phyloP scores from a whole-genome alignment of 92 coral and sea anemone genomes.

The Parazoanthus darwini region DNA sequence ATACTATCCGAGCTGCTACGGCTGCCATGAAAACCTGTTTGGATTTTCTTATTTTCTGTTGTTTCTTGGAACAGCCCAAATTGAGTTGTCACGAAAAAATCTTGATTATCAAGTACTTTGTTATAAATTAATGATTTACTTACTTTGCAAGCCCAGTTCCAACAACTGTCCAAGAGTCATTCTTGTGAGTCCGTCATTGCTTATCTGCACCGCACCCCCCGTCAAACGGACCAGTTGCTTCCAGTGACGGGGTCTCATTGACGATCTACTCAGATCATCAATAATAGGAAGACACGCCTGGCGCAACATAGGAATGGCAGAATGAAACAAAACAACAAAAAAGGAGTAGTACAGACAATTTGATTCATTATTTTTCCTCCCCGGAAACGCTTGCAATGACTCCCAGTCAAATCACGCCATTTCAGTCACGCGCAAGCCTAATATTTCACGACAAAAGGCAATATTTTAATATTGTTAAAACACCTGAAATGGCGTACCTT shows the following conservation, averaged over 20 bases:
- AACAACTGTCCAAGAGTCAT: constrained; percentile 97
- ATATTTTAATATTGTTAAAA: too few relatives aligned
- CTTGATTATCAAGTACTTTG: background rate
- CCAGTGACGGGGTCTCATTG: constrained; percentile 99
- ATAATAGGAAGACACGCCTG: constrained; percentile 96
- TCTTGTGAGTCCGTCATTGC: constrained; percentile 94
- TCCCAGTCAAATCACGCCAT: too few relatives aligned
- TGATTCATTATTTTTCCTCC: background rate
- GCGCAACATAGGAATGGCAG: background rate
- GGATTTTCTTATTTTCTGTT: too few relatives aligned
- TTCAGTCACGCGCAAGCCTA: too few relatives aligned
- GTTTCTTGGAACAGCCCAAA: too few relatives aligned
- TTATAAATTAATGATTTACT: constrained; percentile 25
- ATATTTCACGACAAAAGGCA: too few relatives aligned
- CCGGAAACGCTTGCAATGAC: too few relatives aligned
- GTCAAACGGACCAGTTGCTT: constrained; percentile 93
- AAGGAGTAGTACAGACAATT: background rate
- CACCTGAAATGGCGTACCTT: too few relatives aligned
- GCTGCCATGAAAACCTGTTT: too few relatives aligned
- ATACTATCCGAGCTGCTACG: too few relatives aligned
- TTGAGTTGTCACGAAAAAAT: too few relatives aligned
- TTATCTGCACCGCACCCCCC: constrained; percentile 86
- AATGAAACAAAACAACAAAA: too few relatives aligned
- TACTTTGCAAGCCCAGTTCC: constrained; percentile 93
- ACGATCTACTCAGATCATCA: constrained; percentile 93